Base-by-base conservation (phyloP, 2,113 vertebrate species). In the Gnathonemus longibarbis region DNA sequence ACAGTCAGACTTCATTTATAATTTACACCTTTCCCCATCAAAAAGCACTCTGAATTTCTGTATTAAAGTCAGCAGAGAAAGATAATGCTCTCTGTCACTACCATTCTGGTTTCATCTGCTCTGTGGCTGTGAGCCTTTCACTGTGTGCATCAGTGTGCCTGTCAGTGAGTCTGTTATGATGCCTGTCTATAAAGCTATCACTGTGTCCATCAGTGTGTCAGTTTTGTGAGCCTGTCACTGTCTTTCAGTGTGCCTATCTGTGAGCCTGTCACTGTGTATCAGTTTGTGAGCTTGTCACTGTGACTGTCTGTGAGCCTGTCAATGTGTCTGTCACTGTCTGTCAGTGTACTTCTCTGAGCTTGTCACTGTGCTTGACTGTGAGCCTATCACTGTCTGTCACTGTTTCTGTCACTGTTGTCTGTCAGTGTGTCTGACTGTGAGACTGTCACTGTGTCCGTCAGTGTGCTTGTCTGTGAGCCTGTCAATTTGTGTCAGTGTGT, bases 1-100 rank as follows among this genome's bases (percentile, higher is more conserved):
- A 94, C 93, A 95, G 94, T 94, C 94, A 94, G 94, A 92, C 93
- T 94, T 95, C 93, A 96, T 96, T 92, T 94, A 96, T 96, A 95
- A 96, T 96, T 96, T 95, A 96, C 94, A 94, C 90, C 91, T 94
- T 93, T 94, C 93, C 93, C 93, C 95, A 93, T 93, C 94, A 93
- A 94, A 95, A 93, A 94, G 93, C 89, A 94, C 93, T 94, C 91
- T 35, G 92, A 92, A 94, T 94, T 95, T 95, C 95, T 96, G 95
- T 95, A 94, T 94, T 94, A 93, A 95, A 95, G 94, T 91, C 91
- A 91, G 93, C 92, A 84, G 91, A 90, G 92, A 94, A 94, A 93
- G 93, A 94, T 94, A 89, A 95, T 94, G 93, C 91, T 53, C 52
- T 45, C 80, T 88, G 85, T 93, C 91, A 93, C 24, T 89, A 3